phyloP scores from a whole-genome alignment of 1,140 invertebrate species.

The Magallana angulata region DNA sequence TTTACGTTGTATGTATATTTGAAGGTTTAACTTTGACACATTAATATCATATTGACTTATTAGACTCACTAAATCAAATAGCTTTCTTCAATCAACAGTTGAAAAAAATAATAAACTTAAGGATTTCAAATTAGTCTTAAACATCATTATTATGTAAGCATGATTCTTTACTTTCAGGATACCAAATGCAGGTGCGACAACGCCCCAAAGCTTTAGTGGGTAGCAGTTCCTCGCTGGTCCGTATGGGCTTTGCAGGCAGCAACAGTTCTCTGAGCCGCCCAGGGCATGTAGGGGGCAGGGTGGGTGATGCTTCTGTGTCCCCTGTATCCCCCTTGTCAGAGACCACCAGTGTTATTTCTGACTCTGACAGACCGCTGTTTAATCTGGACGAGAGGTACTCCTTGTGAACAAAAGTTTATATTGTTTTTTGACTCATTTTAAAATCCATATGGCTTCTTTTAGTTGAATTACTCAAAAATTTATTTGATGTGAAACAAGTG shows the following conservation, averaged over 20 bases:
- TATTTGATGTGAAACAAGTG: neutral
- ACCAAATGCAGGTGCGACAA: conserved; percentile 36
- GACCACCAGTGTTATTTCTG: neutral
- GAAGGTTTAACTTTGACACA: too few relatives aligned
- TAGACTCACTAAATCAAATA: too few relatives aligned
- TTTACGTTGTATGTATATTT: too few relatives aligned
- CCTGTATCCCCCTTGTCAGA: conserved; percentile 26
- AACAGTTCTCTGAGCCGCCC: conserved; percentile 10
- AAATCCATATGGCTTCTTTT: neutral
- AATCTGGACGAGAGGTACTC: conserved; percentile 35
- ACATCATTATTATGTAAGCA: neutral
- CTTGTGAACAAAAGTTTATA: too few relatives aligned
- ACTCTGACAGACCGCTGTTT: conserved; percentile 34
- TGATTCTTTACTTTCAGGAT: conserved; percentile 19
- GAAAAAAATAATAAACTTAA: too few relatives aligned
- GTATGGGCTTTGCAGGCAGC: neutral
- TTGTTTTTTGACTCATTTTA: neutral
- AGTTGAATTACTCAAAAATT: neutral
- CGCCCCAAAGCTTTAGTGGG: conserved; percentile 35
- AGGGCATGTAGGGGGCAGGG: neutral
- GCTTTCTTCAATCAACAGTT: too few relatives aligned
- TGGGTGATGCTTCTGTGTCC: neutral
- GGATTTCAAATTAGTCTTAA: too few relatives aligned
- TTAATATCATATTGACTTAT: too few relatives aligned
- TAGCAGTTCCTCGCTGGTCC: conserved; percentile 3